Conservation (phyloP, 2,888 invertebrate genomes). For the Drosophila villosipedis region DNA sequence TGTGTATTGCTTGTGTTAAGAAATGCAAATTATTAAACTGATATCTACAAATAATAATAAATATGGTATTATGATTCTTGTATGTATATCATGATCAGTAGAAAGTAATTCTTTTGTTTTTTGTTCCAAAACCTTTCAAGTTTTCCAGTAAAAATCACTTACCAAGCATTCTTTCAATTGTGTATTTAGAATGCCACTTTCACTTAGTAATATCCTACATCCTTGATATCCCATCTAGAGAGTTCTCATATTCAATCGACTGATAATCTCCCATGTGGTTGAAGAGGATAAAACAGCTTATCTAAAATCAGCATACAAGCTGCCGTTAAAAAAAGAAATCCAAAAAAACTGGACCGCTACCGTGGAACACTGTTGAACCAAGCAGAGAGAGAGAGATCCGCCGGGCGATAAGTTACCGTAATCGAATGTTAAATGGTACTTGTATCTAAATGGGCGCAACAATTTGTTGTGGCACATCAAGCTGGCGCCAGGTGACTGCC, state of each 20-base stretch:
- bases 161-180: neutral
- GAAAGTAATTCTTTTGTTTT: neutral
- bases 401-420: constrained; percentile 61
- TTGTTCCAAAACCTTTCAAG: neutral
- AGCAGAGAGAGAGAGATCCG: constrained; percentile 63
- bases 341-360: constrained; percentile 31
- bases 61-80: neutral
- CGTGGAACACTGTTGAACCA: constrained; percentile 15
- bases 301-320: constrained; percentile 37
- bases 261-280: constrained; percentile 37
- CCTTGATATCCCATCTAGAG: neutral
- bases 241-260: constrained; percentile 14
- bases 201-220: neutral
- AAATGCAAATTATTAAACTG: neutral
- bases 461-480: constrained; percentile 57
- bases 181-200: constrained; percentile 1
- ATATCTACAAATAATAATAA: neutral
- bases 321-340: constrained; percentile 7
- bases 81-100: neutral
- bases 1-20: neutral
- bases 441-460: constrained; percentile 46
- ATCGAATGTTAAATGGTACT: constrained; percentile 75
- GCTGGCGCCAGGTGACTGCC: constrained; percentile 73
- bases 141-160: neutral
- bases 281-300: constrained; percentile 35